phyloP scores from a whole-genome alignment of 2,113 vertebrate species.

The Gasterosteus aculeatus region DNA sequence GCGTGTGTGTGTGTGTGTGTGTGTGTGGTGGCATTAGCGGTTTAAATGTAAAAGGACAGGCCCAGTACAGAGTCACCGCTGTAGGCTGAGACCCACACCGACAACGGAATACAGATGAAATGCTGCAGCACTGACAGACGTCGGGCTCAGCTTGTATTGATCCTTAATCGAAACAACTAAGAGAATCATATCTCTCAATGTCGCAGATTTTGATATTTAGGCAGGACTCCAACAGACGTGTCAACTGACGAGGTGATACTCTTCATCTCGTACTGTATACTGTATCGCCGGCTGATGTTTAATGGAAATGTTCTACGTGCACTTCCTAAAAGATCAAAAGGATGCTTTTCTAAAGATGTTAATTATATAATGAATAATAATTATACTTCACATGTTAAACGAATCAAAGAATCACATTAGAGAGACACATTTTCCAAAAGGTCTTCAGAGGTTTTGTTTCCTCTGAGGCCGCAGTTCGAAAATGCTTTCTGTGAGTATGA shows the following conservation, averaged over 20 bases:
- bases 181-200: background rate
- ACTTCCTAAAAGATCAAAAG: background rate
- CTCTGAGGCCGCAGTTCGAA: background rate
- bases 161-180: background rate
- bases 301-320: background rate
- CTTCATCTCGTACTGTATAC: background rate
- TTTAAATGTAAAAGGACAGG: constrained; percentile 21
- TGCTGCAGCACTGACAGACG: constrained; percentile 4
- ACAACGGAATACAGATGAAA: background rate
- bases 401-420: background rate
- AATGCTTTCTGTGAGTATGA: background rate
- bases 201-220: background rate
- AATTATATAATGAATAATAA: background rate
- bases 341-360: too few relatives aligned
- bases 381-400: background rate
- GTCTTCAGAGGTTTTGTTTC: background rate
- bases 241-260: background rate
- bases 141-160: background rate
- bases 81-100: constrained; percentile 12
- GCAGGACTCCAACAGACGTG: background rate
- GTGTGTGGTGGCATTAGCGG: constrained; percentile 14
- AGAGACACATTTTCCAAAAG: background rate
- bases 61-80: constrained; percentile 22
- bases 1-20: constrained; percentile 19
- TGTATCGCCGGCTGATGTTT: background rate